Conservation (phyloP, 2,797 vertebrate species). For the Pampus argenteus region DNA sequence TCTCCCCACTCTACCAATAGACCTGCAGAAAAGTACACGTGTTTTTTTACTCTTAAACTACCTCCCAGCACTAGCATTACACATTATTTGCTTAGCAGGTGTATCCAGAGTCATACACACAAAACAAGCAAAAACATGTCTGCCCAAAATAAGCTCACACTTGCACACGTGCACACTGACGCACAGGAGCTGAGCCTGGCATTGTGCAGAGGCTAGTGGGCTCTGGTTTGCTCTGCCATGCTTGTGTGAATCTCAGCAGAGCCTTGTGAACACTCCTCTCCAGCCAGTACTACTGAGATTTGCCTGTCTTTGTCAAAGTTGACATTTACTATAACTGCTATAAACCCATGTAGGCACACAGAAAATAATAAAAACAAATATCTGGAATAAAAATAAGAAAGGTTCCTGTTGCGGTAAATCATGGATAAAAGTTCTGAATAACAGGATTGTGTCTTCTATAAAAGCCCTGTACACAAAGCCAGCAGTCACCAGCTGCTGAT, state of each 20-base stretch:
- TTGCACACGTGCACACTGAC: conserved; percentile 6
- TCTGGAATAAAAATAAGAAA: neutral
- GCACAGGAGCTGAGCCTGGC: conserved; percentile 18
- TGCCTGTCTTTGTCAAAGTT: conserved; percentile 24
- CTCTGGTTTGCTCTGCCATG: conserved; percentile 53
- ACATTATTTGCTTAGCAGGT: conserved; percentile 14
- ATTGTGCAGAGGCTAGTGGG: conserved; percentile 28
- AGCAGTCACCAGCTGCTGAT: conserved; percentile 3
- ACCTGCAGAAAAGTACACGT: conserved; percentile 10
- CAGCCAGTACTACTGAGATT: conserved; percentile 29
- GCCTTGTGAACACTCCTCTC: conserved; percentile 60
- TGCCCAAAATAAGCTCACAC: conserved; percentile 3
- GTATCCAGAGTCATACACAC: conserved; percentile 10
- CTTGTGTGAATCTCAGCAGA: conserved; percentile 71
- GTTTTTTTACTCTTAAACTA: neutral
- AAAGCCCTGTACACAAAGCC: neutral
- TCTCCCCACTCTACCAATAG: neutral
- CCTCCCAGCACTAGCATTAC: conserved; percentile 1
- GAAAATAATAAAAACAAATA: conserved; percentile 1
- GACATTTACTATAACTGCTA: neutral
- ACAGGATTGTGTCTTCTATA: neutral
- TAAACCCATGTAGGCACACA: neutral
- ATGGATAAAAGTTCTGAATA: neutral
- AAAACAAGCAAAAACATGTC: conserved; percentile 21
- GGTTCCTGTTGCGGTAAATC: neutral